Evolutionary conservation across 2,113 vertebrate species (phyloP).

Genomic region (Suricata suricatta): DNA sequence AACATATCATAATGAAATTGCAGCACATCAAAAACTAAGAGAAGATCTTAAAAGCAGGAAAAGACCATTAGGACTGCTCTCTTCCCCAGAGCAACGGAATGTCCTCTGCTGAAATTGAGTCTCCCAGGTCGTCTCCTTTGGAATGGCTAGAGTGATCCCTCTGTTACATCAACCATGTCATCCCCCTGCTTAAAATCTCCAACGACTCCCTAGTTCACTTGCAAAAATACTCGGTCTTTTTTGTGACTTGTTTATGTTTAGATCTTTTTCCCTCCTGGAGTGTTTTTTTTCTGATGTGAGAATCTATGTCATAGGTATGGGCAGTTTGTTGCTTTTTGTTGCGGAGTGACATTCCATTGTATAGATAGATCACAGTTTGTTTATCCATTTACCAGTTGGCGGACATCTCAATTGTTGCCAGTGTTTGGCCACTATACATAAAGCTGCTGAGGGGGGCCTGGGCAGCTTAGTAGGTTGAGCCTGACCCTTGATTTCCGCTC

Average conservation of each 20-base stretch:
- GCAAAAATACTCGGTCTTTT: conserved; percentile 4
- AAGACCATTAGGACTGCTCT: background rate
- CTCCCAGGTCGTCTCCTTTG: background rate
- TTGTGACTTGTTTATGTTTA: background rate
- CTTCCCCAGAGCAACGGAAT: background rate
- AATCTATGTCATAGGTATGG: background rate
- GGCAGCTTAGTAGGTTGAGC: no score
- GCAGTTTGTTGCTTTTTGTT: background rate
- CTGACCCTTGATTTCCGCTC: no score
- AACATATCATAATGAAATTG: background rate
- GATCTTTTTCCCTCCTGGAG: background rate
- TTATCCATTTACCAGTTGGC: background rate
- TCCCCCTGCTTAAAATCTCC: background rate
- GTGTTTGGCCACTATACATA: background rate
- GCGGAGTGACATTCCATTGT: background rate
- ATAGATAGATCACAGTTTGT: background rate
- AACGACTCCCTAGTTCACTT: background rate
- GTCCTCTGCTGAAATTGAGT: background rate
- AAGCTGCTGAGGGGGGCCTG: background rate
- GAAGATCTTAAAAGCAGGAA: background rate
- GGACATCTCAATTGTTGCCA: background rate
- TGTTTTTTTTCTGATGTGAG: background rate
- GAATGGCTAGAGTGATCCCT: background rate
- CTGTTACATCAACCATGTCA: background rate
- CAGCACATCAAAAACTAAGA: background rate